Percentiles rank a stretch among this genome's conserved stretches.
Conservation (phyloP, 2,888 invertebrate species). For the Dendrolimus pini region DNA sequence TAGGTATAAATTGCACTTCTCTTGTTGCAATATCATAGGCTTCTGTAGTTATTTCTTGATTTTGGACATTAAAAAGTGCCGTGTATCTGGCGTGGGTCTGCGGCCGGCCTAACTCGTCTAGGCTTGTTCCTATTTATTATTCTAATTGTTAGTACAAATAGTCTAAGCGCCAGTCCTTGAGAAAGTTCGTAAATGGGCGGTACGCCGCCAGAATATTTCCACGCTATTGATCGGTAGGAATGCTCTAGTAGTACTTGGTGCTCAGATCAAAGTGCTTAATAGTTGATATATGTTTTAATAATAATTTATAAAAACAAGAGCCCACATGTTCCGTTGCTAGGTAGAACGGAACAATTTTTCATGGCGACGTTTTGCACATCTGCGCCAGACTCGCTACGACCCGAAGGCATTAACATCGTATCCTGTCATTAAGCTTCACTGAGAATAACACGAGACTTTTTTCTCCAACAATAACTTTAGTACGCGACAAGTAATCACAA, state of each 20-base stretch:
- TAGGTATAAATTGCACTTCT: too few species aligned
- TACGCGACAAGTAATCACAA: conserved; percentile 52
- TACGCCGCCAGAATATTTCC: too few species aligned
- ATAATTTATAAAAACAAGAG: not conserved
- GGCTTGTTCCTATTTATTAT: not conserved
- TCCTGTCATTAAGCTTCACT: conserved; percentile 65
- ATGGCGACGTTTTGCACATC: conserved; percentile 59
- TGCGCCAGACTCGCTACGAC: conserved; percentile 45
- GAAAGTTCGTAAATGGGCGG: not conserved
- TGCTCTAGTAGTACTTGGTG: too few species aligned
- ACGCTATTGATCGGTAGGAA: too few species aligned
- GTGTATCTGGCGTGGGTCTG: too few species aligned
- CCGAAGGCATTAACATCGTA: conserved; percentile 49
- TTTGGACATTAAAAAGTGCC: too few species aligned
- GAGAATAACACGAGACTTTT: conserved; percentile 48
- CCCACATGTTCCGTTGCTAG: conserved; percentile 45
- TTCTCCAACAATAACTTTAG: conserved; percentile 36
- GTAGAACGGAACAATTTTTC: conserved; percentile 50
- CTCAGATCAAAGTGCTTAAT: too few species aligned
- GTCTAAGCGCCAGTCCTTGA: not conserved
- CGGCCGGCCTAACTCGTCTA: not conserved
- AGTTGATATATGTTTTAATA: too few species aligned
- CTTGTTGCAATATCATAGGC: too few species aligned
- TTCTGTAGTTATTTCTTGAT: too few species aligned
- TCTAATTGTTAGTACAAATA: not conserved